Evolutionary conservation across 2,113 vertebrate species (phyloP), one percentile per base, ranked within the genome.

Genomic region (Sprattus sprattus): DNA sequence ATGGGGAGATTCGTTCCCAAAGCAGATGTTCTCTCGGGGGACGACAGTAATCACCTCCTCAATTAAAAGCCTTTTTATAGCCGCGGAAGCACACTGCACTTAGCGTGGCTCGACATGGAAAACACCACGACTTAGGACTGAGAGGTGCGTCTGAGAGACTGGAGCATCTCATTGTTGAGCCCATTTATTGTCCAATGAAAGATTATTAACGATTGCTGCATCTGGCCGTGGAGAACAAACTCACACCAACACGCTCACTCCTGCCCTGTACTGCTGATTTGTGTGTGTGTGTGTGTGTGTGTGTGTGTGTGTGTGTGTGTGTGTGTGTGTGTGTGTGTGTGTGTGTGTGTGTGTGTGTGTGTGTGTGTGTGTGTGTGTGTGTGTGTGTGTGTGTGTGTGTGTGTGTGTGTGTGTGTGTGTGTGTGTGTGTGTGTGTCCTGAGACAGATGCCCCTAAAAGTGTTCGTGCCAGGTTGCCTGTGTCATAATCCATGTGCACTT

Each of bases 41-140:
- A 78, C 5, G 71, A 2, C 71, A 32, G 71, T 78, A 78, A 78
- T 78, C 71, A 44, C 71, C 28, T 32, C 71, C 71, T 78, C 71
- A 78, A 78, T 78, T 78, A 78, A 78, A 78, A 78, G 71, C 71
- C 71, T 78, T 39, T 78, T 78, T 78, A 78, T 32, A 78, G 71
- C 28, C n/a, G 60, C 60, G 4, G n/a, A 5, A 6, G 60, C 22
- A 39, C 39, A 39, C 39, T 39, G 39, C 39, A n/a, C 11, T 75
- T 32, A 78, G 71, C 71, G 71, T 15, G 25, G 71, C 71, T 15
- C 28, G 28, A 11, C 13, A 4, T 15, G 71, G 71, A 39, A 39
- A 78, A 28, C 64, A 32, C 64, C n/a, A 2, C 13, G 64, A 67
- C 64, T 67, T 2, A 67, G n/a, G 64, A 67, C n/a, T 67, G 9